A percentile compares a stretch with the other conserved stretches of the same genome.
Conservation (phyloP, 2,113 vertebrate genomes). For the Rhea pennata region DNA sequence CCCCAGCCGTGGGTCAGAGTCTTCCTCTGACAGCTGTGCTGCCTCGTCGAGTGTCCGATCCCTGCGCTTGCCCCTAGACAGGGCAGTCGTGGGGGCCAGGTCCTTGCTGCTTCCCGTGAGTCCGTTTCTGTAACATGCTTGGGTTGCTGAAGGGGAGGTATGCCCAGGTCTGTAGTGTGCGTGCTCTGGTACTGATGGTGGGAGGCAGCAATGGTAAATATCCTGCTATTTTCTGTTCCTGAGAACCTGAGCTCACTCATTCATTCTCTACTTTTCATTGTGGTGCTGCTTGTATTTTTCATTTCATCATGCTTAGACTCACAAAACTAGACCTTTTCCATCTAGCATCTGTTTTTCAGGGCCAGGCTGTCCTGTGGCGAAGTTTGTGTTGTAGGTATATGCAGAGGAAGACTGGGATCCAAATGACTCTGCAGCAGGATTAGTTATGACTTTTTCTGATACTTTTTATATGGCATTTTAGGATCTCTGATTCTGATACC, state of each 20-base stretch:
- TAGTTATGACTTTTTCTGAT: not conserved
- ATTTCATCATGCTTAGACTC: accelerated
- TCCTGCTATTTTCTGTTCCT: not conserved
- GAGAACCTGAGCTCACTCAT: accelerated
- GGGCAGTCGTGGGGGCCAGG: accelerated
- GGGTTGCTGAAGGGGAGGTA: not conserved
- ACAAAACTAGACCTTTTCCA: accelerated
- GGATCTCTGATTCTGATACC: not conserved
- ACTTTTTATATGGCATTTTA: not conserved
- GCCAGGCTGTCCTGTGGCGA: not conserved
- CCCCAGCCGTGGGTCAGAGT: accelerated
- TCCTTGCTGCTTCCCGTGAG: accelerated
- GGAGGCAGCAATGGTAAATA: not conserved
- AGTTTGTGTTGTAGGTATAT: accelerated
- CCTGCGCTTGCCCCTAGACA: not conserved
- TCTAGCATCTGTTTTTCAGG: accelerated
- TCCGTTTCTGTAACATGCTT: accelerated
- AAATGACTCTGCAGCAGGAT: too few relatives aligned
- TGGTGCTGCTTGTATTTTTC: not conserved
- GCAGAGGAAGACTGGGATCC: not conserved
- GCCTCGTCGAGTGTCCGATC: not conserved
- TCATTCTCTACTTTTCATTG: not conserved
- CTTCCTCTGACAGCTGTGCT: accelerated
- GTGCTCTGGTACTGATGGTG: accelerated
- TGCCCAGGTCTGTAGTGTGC: accelerated